Conservation (phyloP, 2,888 invertebrate genomes). For the Anaspis maculata region DNA sequence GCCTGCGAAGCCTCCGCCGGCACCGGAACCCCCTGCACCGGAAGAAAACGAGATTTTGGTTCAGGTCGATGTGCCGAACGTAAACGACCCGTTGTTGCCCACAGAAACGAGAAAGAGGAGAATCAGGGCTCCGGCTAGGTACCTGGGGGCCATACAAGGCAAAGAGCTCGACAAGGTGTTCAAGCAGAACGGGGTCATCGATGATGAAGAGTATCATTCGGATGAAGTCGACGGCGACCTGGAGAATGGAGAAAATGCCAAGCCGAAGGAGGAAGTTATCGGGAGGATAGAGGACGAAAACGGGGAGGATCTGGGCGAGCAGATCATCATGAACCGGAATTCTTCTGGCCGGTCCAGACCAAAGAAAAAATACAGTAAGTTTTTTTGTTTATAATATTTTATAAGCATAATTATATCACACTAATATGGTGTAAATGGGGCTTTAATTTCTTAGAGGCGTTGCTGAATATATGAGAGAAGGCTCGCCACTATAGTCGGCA, state of each 20-base stretch:
- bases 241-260: constrained; percentile 1
- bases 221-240: constrained; percentile 23
- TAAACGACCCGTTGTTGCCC: constrained; percentile 37
- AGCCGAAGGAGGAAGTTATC: constrained; percentile 47
- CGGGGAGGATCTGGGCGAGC: constrained; percentile 52
- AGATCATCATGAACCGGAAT: constrained; percentile 50
- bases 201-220: constrained; percentile 37
- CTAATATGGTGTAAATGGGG: too few species aligned
- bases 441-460: too few species aligned
- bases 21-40: constrained; percentile 2
- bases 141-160: constrained; percentile 51
- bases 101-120: constrained; percentile 49
- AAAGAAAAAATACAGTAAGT: constrained; percentile 2
- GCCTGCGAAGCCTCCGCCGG: constrained; percentile 50
- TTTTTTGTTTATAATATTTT: neutral
- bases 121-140: constrained; percentile 57
- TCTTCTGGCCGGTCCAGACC: constrained; percentile 11
- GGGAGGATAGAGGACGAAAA: constrained; percentile 57
- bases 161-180: constrained; percentile 68
- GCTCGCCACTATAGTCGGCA: too few species aligned
- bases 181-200: constrained; percentile 62
- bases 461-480: too few species aligned
- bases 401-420: too few species aligned
- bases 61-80: constrained; percentile 34
- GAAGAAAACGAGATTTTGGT: constrained; percentile 24